Percentiles rank a stretch among this genome's conserved stretches.
Conservation (phyloP, 1,140 invertebrate genomes). For the Bombus confusus region DNA sequence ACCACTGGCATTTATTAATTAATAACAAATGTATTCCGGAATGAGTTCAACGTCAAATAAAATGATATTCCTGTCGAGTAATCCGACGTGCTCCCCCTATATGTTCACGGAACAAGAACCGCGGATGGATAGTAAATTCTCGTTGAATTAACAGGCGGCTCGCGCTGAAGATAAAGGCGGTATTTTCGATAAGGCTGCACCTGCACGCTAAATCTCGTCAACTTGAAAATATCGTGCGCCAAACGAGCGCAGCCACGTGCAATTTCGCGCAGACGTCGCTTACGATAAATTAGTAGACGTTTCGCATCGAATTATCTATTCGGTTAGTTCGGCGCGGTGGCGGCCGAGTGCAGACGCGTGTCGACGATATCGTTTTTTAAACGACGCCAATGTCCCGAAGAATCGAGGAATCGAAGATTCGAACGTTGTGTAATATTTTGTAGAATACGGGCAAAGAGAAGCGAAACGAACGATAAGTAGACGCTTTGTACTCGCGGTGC, state of each 20-base stretch:
- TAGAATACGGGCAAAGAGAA: no score
- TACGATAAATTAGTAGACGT: not conserved
- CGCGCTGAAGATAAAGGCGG: not conserved
- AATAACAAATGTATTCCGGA: slow-evolving; percentile 76
- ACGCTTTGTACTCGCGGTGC: no score
- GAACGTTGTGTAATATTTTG: no score
- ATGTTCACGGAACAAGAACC: slow-evolving; percentile 29
- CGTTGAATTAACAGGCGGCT: slow-evolving; percentile 26
- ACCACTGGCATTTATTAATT: slow-evolving; percentile 75
- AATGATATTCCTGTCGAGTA: slow-evolving; percentile 75
- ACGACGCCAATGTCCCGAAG: no score
- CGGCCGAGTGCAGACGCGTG: rapidly evolving
- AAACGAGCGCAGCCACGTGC: no score
- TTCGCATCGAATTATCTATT: not conserved
- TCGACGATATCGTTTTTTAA: no score
- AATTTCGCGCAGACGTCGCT: not conserved
- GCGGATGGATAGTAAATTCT: slow-evolving; percentile 16
- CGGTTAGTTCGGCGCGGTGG: not conserved
- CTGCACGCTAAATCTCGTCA: not conserved
- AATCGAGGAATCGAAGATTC: no score
- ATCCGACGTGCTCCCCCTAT: slow-evolving; percentile 44
- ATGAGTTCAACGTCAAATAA: slow-evolving; percentile 77
- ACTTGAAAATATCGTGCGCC: not conserved
- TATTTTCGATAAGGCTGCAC: not conserved
- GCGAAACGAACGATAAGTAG: no score